Percentiles rank a stretch among this genome's conserved stretches.
Conservation (phyloP, 2,888 invertebrate genomes). For the Nowickia ferox region DNA sequence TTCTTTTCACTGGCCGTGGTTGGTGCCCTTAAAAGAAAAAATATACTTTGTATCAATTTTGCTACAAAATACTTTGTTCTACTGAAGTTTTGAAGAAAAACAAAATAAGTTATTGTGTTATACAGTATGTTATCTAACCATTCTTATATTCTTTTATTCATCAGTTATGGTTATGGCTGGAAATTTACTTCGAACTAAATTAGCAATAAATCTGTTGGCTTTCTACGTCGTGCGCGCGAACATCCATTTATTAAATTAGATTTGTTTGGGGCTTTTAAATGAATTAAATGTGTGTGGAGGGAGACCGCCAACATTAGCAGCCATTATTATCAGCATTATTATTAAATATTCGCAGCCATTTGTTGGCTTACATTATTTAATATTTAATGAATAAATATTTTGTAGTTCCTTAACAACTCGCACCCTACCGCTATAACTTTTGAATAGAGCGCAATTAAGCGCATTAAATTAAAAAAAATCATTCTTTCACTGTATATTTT, state of each 20-base stretch:
- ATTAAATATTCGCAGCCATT: conserved; percentile 25
- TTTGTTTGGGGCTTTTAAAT: conserved; percentile 28
- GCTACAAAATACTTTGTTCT: too few relatives aligned
- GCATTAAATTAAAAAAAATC: too few relatives aligned
- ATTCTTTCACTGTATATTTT: too few relatives aligned
- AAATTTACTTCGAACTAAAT: conserved; percentile 59
- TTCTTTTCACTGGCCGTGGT: not conserved
- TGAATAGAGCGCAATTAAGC: too few relatives aligned
- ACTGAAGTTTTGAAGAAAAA: not conserved
- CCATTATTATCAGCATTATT: conserved; percentile 21
- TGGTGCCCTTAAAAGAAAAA: not conserved
- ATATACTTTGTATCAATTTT: too few relatives aligned
- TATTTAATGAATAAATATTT: conserved; percentile 8
- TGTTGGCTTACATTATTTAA: conserved; percentile 5
- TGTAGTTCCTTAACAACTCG: not conserved
- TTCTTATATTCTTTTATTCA: conserved; percentile 28
- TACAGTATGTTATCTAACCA: conserved; percentile 22
- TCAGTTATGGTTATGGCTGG: conserved; percentile 37
- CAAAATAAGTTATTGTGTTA: not conserved
- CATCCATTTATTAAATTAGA: conserved; percentile 33
- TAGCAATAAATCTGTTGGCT: conserved; percentile 64
- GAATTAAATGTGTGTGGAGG: not conserved
- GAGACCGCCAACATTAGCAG: not conserved
- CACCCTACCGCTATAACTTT: too few relatives aligned
- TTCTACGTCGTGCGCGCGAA: conserved; percentile 5